phyloP scores from a whole-genome alignment of 2,888 invertebrate genomes.

The Synanthedon myopaeformis region DNA sequence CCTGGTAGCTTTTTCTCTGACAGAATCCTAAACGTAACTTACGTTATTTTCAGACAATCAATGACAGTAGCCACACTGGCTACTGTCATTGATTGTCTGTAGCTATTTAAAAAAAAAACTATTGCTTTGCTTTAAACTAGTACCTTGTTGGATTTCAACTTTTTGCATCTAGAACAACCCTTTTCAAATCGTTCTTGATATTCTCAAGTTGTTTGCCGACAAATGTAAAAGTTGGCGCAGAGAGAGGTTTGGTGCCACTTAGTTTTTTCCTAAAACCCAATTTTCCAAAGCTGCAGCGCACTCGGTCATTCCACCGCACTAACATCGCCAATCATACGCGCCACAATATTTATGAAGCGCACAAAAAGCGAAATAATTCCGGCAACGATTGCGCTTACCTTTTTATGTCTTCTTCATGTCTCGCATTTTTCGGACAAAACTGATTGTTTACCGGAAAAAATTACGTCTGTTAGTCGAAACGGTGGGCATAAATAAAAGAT shows the following conservation, averaged over 20 bases:
- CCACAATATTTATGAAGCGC: slow-evolving; percentile 45
- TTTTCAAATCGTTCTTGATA: too few species aligned
- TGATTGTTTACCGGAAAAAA: slow-evolving; percentile 71
- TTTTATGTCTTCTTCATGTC: slow-evolving; percentile 62
- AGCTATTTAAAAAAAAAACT: too few species aligned
- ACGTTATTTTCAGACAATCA: too few species aligned
- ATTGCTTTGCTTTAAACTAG: too few species aligned
- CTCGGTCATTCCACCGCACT: slow-evolving; percentile 12
- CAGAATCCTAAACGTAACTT: too few species aligned
- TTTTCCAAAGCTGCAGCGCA: slow-evolving; percentile 12
- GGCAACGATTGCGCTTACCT: slow-evolving; percentile 39
- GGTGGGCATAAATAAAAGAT: slow-evolving; percentile 65
- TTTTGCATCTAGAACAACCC: too few species aligned
- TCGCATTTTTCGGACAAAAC: slow-evolving; percentile 68
- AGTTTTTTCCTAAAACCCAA: slow-evolving; percentile 19
- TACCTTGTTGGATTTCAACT: too few species aligned
- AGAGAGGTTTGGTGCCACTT: slow-evolving; percentile 19
- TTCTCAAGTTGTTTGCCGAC: too few species aligned
- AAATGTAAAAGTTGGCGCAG: slow-evolving; percentile 3
- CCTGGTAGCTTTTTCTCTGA: too few species aligned
- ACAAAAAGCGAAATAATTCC: slow-evolving; percentile 36
- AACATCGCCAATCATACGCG: slow-evolving; percentile 43
- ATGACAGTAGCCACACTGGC: too few species aligned
- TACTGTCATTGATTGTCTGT: too few species aligned
- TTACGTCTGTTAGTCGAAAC: slow-evolving; percentile 66